phyloP scores from a whole-genome alignment of 2,797 vertebrate species.

The Sparus aurata region DNA sequence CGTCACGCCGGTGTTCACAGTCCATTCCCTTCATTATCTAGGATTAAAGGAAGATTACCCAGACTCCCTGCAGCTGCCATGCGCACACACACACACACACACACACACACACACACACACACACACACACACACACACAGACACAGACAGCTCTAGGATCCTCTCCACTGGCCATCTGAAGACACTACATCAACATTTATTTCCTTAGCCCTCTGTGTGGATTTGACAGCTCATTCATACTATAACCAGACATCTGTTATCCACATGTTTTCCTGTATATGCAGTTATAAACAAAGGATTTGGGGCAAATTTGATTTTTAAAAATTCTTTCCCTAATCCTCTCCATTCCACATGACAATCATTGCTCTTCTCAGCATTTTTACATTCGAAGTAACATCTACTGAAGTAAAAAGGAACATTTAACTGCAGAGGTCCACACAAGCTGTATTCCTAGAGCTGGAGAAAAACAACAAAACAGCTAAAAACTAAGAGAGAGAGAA shows the following conservation, averaged over 20 bases:
- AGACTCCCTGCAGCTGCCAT: slow-evolving; percentile 44
- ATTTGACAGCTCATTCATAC: background rate
- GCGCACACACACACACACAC: background rate
- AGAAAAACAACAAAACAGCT: background rate
- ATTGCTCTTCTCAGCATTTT: background rate
- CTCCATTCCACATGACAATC: background rate
- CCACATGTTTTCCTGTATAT: background rate
- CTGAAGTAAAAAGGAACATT: background rate
- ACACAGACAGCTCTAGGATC: background rate
- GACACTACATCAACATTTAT: slow-evolving; percentile 9
- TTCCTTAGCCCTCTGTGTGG: background rate
- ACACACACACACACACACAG: background rate
- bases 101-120: background rate
- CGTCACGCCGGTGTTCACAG: slow-evolving; percentile 43
- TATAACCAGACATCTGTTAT: background rate
- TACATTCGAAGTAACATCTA: background rate
- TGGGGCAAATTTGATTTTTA: background rate
- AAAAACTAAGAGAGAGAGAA: background rate
- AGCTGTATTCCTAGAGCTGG: background rate
- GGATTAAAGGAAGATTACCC: slow-evolving; percentile 56
- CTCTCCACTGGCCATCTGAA: slow-evolving; percentile 12
- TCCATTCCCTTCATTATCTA: slow-evolving; percentile 63
- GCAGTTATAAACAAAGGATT: background rate
- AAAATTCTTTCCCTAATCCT: too few relatives aligned
- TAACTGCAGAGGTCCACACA: background rate